Conservation (phyloP, 1,140 invertebrate species). For the Drosophila ficusphila region DNA sequence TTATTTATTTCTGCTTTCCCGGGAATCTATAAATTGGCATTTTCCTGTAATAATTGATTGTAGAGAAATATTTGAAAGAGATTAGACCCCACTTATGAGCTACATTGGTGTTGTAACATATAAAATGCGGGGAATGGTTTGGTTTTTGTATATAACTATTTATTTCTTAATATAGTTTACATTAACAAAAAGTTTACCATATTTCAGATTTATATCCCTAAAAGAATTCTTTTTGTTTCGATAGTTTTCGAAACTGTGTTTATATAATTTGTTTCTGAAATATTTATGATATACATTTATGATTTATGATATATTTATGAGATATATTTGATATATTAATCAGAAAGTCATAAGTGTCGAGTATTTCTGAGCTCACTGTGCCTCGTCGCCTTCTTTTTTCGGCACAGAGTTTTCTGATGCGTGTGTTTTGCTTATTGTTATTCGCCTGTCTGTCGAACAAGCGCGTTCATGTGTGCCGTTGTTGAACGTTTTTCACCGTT, state of each 20-base stretch:
- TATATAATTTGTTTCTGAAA: too few relatives aligned
- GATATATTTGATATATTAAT: too few relatives aligned
- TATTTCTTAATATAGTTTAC: too few relatives aligned
- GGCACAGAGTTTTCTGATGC: slow-evolving; percentile 24
- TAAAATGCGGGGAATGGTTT: too few relatives aligned
- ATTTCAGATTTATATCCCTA: too few relatives aligned
- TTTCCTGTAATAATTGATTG: slow-evolving; percentile 38
- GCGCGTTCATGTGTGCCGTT: slow-evolving; percentile 56
- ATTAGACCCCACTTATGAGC: neutral
- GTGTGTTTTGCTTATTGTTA: slow-evolving; percentile 47
- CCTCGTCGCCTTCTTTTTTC: neutral
- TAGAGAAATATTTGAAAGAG: slow-evolving; percentile 21
- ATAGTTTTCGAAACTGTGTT: too few relatives aligned
- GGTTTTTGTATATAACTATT: too few relatives aligned
- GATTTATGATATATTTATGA: too few relatives aligned
- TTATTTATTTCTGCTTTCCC: slow-evolving; percentile 1
- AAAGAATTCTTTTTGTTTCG: too few relatives aligned
- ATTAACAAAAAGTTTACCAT: too few relatives aligned
- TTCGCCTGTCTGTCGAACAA: slow-evolving; percentile 32
- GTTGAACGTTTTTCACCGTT: slow-evolving; percentile 17
- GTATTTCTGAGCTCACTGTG: neutral
- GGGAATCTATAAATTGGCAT: slow-evolving; percentile 27
- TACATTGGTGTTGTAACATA: neutral
- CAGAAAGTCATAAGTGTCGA: neutral
- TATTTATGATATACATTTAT: too few relatives aligned